Conservation (phyloP, 2,113 vertebrate genomes). For the Okapia johnstoni region DNA sequence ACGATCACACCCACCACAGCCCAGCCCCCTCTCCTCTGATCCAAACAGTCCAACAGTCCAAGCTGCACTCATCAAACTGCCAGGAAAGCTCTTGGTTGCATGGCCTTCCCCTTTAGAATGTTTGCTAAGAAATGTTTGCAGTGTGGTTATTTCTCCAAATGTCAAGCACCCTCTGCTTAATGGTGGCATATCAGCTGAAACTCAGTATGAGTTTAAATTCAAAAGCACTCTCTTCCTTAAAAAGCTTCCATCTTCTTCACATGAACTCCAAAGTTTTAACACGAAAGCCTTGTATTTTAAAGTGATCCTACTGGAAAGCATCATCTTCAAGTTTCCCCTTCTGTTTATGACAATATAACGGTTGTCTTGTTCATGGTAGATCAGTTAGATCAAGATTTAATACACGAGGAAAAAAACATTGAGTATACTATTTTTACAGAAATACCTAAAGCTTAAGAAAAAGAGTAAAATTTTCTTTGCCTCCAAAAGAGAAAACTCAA, state of each 20-base stretch:
- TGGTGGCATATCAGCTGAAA: neutral
- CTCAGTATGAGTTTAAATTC: neutral
- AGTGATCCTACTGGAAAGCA: neutral
- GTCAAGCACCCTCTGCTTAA: neutral
- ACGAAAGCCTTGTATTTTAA: neutral
- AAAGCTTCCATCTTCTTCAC: neutral
- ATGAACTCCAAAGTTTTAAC: neutral
- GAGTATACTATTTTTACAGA: neutral
- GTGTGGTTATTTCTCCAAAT: neutral
- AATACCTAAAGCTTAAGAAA: neutral
- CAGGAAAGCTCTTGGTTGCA: accelerated
- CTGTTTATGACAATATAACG: too few species aligned
- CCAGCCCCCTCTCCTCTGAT: neutral
- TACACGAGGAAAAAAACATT: accelerated
- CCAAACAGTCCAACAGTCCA: neutral
- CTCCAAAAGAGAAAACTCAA: neutral
- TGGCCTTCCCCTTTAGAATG: neutral
- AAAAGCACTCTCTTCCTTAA: neutral
- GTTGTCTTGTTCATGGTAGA: accelerated
- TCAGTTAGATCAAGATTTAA: neutral
- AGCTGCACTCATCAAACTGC: accelerated
- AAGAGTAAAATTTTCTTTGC: neutral
- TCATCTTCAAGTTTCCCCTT: neutral
- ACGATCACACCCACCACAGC: accelerated
- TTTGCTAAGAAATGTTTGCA: neutral